phyloP scores from a whole-genome alignment of 2,888 invertebrate genomes.

The Megaustenia siamemsis region DNA sequence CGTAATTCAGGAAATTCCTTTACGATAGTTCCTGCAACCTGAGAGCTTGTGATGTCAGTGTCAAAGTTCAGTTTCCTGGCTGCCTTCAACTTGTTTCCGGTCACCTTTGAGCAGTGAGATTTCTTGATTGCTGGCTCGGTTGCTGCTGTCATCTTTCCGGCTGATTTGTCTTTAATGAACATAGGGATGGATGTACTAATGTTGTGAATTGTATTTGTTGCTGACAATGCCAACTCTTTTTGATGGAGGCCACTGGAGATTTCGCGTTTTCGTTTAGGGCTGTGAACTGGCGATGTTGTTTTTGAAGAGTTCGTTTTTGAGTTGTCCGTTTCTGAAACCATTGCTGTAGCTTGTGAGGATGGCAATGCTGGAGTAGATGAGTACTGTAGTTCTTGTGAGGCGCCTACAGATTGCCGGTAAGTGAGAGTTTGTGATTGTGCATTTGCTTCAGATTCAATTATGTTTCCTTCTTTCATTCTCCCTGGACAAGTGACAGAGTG shows the following conservation, averaged over 20 bases:
- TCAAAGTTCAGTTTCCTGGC: conserved; percentile 87
- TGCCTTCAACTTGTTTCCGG: conserved; percentile 78
- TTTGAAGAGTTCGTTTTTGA: not conserved
- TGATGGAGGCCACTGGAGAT: conserved; percentile 53
- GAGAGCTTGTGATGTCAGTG: conserved; percentile 86
- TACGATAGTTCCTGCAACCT: conserved; percentile 96
- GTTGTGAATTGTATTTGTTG: conserved; percentile 51
- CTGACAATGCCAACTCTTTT: conserved; percentile 63
- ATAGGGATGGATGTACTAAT: conserved; percentile 37
- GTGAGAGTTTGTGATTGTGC: not conserved
- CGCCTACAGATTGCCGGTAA: too few species aligned
- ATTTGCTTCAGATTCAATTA: not conserved
- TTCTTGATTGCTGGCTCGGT: conserved; percentile 61
- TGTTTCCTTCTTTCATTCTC: not conserved
- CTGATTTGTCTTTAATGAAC: conserved; percentile 41
- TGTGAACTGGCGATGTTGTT: conserved; percentile 59
- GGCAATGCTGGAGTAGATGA: not conserved
- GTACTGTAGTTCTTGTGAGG: not conserved
- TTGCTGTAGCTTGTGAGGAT: not conserved
- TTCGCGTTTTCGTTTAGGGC: conserved; percentile 56
- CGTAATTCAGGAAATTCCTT: conserved; percentile 84
- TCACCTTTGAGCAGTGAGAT: conserved; percentile 61
- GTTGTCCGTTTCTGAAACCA: not conserved
- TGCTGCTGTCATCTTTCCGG: conserved; percentile 53
- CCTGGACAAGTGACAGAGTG: not conserved